These are phyloP conservation scores for Erythrolamprus reginae DNA, from an alignment of 2,113 vertebrate species.

Conservation along the genomic window DNA sequence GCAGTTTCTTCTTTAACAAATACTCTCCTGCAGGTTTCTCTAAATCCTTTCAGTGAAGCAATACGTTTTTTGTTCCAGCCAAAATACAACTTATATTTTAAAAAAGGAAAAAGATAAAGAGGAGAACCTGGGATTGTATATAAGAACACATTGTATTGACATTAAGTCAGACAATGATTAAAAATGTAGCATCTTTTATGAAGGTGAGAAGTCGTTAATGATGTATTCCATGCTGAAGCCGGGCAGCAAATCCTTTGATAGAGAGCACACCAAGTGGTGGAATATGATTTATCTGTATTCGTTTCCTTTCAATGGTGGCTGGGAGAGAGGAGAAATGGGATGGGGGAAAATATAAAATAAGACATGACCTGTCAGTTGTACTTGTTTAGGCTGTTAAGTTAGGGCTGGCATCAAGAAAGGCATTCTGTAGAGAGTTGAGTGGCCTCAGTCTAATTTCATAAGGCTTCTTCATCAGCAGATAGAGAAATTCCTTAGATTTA, in stretches of 20 bases:
- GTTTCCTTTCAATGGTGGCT: conserved; percentile 20
- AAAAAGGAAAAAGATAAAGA: background rate
- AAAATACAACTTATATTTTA: conserved; percentile 17
- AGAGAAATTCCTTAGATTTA: background rate
- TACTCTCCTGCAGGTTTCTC: conserved; percentile 29
- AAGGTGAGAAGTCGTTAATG: conserved; percentile 48
- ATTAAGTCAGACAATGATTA: background rate
- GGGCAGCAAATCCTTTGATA: conserved; percentile 46
- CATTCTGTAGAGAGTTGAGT: background rate
- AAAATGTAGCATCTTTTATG: background rate
- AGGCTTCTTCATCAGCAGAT: background rate
- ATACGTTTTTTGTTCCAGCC: conserved; percentile 37
- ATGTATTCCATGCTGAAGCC: conserved; percentile 22
- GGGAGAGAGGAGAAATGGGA: background rate
- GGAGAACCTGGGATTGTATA: background rate
- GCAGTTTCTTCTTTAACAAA: conserved; percentile 36
- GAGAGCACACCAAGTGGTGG: conserved; percentile 35
- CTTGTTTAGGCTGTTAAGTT: conserved; percentile 13
- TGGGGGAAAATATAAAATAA: background rate
- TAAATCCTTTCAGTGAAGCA: conserved; percentile 37
- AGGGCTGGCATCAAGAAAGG: background rate
- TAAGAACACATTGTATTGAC: background rate
- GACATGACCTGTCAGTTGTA: background rate
- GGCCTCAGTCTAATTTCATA: background rate
- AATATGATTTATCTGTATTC: conserved; percentile 37